A percentile compares a stretch with the other conserved stretches of the same genome.
Conservation (phyloP, 2,113 vertebrate genomes). For the Platycercus adscitus region DNA sequence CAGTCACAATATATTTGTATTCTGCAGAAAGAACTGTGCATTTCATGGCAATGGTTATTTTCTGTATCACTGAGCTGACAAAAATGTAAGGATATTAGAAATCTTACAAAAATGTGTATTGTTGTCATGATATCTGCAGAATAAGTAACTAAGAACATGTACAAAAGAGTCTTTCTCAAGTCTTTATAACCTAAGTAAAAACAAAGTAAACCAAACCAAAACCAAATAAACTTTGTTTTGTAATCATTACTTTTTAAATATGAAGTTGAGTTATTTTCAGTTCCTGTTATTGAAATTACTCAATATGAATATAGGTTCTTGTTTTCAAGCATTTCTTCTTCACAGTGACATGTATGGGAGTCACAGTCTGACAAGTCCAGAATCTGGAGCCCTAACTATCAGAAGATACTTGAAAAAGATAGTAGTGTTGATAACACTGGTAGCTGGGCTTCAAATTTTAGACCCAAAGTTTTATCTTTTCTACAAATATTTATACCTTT, state of each 20-base stretch:
- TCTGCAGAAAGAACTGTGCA: not conserved
- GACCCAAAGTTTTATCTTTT: not conserved
- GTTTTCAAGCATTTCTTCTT: not conserved
- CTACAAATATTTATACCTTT: not conserved
- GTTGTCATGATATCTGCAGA: not conserved
- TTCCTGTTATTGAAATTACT: not conserved
- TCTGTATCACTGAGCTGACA: not conserved
- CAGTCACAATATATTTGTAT: not conserved
- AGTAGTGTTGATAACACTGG: not conserved
- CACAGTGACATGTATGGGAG: not conserved
- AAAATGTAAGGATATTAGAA: not conserved
- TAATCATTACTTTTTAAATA: not conserved
- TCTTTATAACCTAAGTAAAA: not conserved
- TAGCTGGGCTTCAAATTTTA: not conserved
- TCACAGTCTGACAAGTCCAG: not conserved
- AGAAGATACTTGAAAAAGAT: not conserved
- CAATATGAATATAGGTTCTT: not conserved
- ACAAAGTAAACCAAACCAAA: not conserved
- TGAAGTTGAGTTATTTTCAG: not conserved
- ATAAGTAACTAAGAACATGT: not conserved
- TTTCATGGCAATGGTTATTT: not conserved
- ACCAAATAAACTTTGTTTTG: not conserved
- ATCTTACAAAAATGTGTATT: not conserved
- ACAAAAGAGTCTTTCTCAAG: not conserved
- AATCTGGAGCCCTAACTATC: not conserved